Base-by-base conservation (phyloP, 2,113 vertebrate genomes). In the Heliornis fulica region DNA sequence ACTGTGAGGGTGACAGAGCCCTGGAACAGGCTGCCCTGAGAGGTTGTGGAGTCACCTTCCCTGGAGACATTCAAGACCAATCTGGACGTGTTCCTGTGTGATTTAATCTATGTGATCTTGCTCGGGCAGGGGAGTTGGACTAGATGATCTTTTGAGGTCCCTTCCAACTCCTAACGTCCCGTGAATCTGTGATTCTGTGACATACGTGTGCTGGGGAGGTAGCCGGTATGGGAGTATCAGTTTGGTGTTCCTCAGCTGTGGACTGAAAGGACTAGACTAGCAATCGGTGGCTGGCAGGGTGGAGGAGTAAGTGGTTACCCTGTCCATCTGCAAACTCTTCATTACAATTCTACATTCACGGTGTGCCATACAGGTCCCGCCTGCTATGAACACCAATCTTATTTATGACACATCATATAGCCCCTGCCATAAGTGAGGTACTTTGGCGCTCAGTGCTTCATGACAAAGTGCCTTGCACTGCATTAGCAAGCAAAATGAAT, bases 401-500 rank as follows among this genome's bases (percentile, higher is more conserved):
- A 93, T 92, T 96, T 93, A 78, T 83, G 92, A 94, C 29, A 83
- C 43, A 86, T 54, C 68, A 86, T n/a, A 74, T 56, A 92, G 83
- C 59, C 90, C 85, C 79, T 95, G 90, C 85, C 95, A 83, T 85
- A 83, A 95, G 79, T 54, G 79, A 96, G 88, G 63, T 74, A 54
- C 71, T 83, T 90, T 25, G 43, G 82, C 64, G 75, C 50, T 93
- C 85, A 86, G 48, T 32, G 70, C 77, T 94, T 88, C 76, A 75
- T 75, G 70, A 90, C 93, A 94, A 94, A 80, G 76, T 88, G 87
- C 64, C 87, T 90, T 46, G 38, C 2, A 3, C 83, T 81, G 76
- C 56, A 74, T 96, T 96, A 96, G 80, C 68, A 95, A 78, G 79
- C 90, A 93, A 94, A 95, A 95, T 88, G 64, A 87, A 95, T 84